Base-by-base conservation (phyloP, 2,888 invertebrate species). In the Lycocerus yunnanus region DNA sequence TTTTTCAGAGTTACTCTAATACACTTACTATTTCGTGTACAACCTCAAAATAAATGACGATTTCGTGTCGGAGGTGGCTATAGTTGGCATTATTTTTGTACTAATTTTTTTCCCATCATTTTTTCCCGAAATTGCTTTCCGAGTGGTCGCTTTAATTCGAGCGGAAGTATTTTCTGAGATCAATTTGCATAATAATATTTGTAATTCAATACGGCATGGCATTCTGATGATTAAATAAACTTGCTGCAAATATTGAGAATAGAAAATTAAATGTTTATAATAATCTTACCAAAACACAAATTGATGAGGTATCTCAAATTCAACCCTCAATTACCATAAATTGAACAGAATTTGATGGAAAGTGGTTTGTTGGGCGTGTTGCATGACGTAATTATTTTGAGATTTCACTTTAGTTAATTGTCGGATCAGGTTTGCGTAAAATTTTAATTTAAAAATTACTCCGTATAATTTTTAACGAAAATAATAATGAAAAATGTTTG, bases 321-420 rank as follows among this genome's bases (percentile, higher is more conserved):
- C 67, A 68, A 72, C 72, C 72, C 72, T 63, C 69, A 72, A 75
- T 75, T 75, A 75, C 72, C 75, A 69, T 75, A 75, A 75, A 72
- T 72, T 75, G 75, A 75, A 69, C 72, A 63, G 75, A 69, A 71
- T 75, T 72, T 75, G 75, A 75, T 75, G 72, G 72, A 72, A 75
- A 69, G 69, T 61, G 75, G 72, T 69, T 72, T 72, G 13, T 66
- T 69, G 43, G 72, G 72, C 60, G 58, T 69, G 72, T 27, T 68
- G 43, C 43, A 43, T 43, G 43, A 43, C 43, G 43, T 43, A 43
- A 43, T 43, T 43, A 43, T 43, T 43, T 43, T 43, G 43, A 43
- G 43, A 43, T 43, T 43, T 43, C 43, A 43, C 43, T 43, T 43
- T 43, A 43, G 43, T 43, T 43, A 43, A 43, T 43, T 43, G 43